Evolutionary conservation across 2,888 invertebrate genomes (phyloP), one percentile per base, ranked within the genome.

Genomic region (Rhagium mordax): DNA sequence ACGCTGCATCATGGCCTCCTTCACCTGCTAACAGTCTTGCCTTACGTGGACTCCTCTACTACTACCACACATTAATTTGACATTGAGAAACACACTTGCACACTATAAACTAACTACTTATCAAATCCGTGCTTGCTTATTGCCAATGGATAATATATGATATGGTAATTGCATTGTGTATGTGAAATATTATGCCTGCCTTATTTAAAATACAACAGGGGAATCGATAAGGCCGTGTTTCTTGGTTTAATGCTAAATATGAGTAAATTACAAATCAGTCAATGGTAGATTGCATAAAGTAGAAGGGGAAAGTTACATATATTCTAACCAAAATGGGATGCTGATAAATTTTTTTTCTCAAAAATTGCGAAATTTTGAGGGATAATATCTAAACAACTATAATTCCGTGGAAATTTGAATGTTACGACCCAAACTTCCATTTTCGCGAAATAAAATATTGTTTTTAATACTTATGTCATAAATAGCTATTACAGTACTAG

Each of bases 61-160:
- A 75, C 75, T 75, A 75, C 75, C 75, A 75, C 72, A 75, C 75
- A 72, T 68, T 70, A 55, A 70, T 57, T 60, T 72, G 75, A 71
- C 75, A 75, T 75, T 75, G 75, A 75, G 68, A 71, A 61, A 62
- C 55, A 74, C 71, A 74, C 71, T 74, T 74, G 71, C 65, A 59
- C 57, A 74, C 64, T 65, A 66, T 60, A 61, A 70, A 24, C 48
- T 68, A 48, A 68, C 60, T 62, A 24, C 61, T 48, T 47, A 66
- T 70, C 65, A 71, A 71, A 71, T 59, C 70, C 62, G 65, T 53
- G 55, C 64, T 61, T 49, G 51, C 16, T 29, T 71, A 71, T 71
- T 71, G 53, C 48, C 69, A 47, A 27, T 65, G 41, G 60, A 72
- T 70, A 33, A 55, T 74, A 53, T 74, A 59, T 41, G 59, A 71